Evolutionary conservation across 2,797 vertebrate species (phyloP), one percentile per base, ranked within the genome.

Genomic region (Ataeniobius toweri): DNA sequence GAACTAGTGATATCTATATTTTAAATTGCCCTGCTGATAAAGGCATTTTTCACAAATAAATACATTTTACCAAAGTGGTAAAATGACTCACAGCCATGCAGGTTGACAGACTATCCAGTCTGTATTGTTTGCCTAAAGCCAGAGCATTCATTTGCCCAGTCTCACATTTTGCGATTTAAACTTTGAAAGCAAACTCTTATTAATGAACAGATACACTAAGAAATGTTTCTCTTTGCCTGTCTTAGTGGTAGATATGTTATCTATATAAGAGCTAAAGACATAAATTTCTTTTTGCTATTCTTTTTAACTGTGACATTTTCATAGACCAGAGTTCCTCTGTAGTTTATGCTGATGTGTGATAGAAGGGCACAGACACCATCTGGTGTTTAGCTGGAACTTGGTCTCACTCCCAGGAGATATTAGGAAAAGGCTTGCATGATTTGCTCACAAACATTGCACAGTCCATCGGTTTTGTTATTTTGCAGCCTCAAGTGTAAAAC

Each of bases 311-410:
- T 1, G 31, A 61, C 71, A 20, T 91, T 92, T 91, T 91, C 93
- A 87, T 90, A 88, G 89, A 10, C 20, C 55, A 71, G 63, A 89
- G 83, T 86, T 92, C 90, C 87, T 83, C 72, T 87, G 83, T 86
- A 86, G 88, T 84, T 72, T 84, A 81, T 87, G 89, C 80, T 89
- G 88, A 89, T 91, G 83, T 92, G 89, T 89, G 79, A 84, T 81
- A 44, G 44, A 59, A 80, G 83, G 82, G 80, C 22, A 70, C 76
- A 76, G 77, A 79, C 75, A 82, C 87, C 81, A 87, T 77, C 79
- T 73, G 51, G 48, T 82, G 78, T 77, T 74, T 63, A 59, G 77
- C 74, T 73, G 73, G 70, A 80, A 63, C 76, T 80, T 76, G 67
- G 78, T 65, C 78, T 85, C 82, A 81, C 82, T 76, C 68, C 81